Percentiles rank a stretch among this genome's conserved stretches.
Evolutionary conservation across 2,797 vertebrate species (phyloP).

Genomic region (Ceryle rudis): DNA sequence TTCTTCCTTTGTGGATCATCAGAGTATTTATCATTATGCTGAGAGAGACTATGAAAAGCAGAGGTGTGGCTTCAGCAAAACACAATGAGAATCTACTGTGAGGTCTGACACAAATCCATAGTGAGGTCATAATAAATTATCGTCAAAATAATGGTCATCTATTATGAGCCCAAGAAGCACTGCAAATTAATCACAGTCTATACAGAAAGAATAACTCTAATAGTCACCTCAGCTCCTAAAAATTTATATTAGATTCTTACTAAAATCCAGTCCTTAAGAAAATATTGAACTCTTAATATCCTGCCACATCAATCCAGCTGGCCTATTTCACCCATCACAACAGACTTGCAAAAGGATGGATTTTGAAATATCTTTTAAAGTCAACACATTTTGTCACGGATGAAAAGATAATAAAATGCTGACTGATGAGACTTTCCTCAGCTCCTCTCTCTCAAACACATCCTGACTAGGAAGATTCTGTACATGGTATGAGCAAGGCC

Average conservation of each 20-base stretch:
- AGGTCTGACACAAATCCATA: background rate
- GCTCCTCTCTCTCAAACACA: background rate
- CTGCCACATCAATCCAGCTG: background rate
- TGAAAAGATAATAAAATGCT: background rate
- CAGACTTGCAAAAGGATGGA: background rate
- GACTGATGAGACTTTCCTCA: background rate
- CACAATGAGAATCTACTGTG: background rate
- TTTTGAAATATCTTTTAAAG: background rate
- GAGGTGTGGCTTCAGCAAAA: background rate
- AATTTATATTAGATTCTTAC: background rate
- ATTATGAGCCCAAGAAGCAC: background rate
- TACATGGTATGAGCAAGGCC: background rate
- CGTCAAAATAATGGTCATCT: background rate
- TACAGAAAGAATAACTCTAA: background rate
- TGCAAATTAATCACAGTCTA: background rate
- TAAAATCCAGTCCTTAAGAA: background rate
- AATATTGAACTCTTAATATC: background rate
- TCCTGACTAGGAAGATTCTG: background rate
- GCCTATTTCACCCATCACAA: background rate
- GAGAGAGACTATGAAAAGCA: background rate
- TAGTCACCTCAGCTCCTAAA: background rate
- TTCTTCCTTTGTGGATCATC: background rate
- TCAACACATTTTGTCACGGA: background rate
- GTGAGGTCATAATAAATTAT: background rate
- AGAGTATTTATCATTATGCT: background rate